Percentiles rank a stretch among this genome's conserved stretches.
Conservation (phyloP, 2,888 invertebrate genomes). For the Drosophila ezoana region DNA sequence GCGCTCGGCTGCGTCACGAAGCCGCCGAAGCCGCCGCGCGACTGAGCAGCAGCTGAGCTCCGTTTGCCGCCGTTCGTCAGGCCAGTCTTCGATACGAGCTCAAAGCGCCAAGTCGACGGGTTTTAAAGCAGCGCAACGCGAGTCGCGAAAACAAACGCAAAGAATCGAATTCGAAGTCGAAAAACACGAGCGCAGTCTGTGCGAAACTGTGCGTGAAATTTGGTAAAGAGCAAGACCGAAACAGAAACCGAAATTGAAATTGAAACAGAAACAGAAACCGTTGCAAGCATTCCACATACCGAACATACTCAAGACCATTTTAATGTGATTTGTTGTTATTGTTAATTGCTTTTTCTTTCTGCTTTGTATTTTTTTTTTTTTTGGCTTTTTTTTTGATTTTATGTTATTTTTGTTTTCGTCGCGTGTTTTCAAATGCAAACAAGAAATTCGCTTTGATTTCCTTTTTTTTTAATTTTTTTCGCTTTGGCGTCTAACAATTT, state of each 20-base stretch:
- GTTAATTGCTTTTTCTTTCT: conserved; percentile 8
- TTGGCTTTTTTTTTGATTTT: conserved; percentile 7
- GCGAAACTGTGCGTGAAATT: conserved; percentile 75
- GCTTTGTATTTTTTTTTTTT: conserved; percentile 11
- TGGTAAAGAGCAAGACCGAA: conserved; percentile 60
- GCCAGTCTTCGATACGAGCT: conserved; percentile 70
- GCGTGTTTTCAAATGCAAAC: conserved; percentile 38
- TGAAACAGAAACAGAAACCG: conserved; percentile 25
- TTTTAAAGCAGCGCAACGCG: conserved; percentile 22
- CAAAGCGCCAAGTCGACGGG: conserved; percentile 52
- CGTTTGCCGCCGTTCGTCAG: conserved; percentile 17
- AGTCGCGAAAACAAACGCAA: conserved; percentile 10
- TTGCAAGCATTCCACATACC: conserved; percentile 42
- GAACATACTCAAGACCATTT: conserved; percentile 42
- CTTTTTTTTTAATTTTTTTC: conserved; percentile 9
- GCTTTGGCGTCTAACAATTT: conserved; percentile 19
- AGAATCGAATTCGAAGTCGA: conserved; percentile 27
- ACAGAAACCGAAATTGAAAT: conserved; percentile 29
- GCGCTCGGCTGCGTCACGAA: conserved; percentile 23
- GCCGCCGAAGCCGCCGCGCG: conserved; percentile 22
- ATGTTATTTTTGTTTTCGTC: conserved; percentile 26
- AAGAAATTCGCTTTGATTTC: conserved; percentile 20
- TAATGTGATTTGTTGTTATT: conserved; percentile 43
- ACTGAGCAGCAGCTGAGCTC: conserved; percentile 14
- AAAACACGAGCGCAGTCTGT: conserved; percentile 16